These are phyloP conservation scores for Sebastes trivittatus DNA, from an alignment of 2,797 vertebrate species.

Conservation along the genomic window DNA sequence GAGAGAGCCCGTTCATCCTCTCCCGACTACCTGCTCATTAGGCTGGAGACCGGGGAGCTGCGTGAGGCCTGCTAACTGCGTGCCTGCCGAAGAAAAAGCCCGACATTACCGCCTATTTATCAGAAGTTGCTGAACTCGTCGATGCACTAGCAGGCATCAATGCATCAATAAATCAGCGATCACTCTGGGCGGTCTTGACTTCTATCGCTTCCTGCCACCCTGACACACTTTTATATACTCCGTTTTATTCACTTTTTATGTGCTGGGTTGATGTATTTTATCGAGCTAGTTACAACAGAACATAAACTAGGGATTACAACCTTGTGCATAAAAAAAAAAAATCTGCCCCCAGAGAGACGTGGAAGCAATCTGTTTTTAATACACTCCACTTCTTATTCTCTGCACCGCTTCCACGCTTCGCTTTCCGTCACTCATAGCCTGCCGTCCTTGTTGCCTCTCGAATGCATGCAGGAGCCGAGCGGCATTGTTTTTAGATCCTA, in stretches of 20 bases:
- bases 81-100: slow-evolving; percentile 31
- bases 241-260: slow-evolving; percentile 78
- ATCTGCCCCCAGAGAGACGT: slow-evolving; percentile 70
- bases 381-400: slow-evolving; percentile 64
- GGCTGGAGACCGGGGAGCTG: slow-evolving; percentile 30
- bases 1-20: slow-evolving; percentile 15
- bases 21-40: slow-evolving; percentile 60
- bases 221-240: slow-evolving; percentile 73
- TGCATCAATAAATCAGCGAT: slow-evolving; percentile 71
- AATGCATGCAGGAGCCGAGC: slow-evolving; percentile 52
- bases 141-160: slow-evolving; percentile 33
- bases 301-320: slow-evolving; percentile 79
- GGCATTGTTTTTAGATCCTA: slow-evolving; percentile 67
- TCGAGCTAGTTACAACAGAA: slow-evolving; percentile 77
- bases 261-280: slow-evolving; percentile 76
- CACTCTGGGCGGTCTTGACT: slow-evolving; percentile 63
- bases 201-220: slow-evolving; percentile 60
- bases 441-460: slow-evolving; percentile 28
- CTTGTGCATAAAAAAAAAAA: slow-evolving; percentile 63
- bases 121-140: slow-evolving; percentile 59
- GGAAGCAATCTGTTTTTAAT: slow-evolving; percentile 78
- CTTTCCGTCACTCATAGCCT: slow-evolving; percentile 54
- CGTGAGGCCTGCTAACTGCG: slow-evolving; percentile 17
- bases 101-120: slow-evolving; percentile 61
- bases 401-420: slow-evolving; percentile 31